Evolutionary conservation across 1,140 invertebrate species (phyloP).

Genomic region (Arion vulgaris): DNA sequence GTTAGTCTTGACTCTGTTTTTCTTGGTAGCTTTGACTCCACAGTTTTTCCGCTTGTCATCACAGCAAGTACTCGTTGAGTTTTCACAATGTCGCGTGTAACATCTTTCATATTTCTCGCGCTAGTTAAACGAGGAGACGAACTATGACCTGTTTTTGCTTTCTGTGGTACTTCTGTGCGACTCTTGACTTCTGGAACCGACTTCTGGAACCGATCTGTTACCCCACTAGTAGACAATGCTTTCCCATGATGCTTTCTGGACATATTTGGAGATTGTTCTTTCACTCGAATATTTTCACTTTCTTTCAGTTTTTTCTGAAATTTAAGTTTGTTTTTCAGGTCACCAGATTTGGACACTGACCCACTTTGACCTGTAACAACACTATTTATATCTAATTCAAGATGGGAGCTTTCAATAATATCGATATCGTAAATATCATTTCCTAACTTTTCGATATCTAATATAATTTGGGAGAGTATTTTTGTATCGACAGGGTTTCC

Average conservation of each 20-base stretch:
- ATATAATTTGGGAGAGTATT: no score
- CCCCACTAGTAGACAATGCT: background rate
- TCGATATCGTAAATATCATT: background rate
- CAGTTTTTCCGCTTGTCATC: background rate
- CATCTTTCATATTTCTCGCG: background rate
- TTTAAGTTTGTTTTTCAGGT: background rate
- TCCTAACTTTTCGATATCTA: background rate
- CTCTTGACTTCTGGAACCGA: background rate
- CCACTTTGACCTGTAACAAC: background rate
- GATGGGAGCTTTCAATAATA: background rate
- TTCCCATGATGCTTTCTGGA: background rate
- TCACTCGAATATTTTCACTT: background rate
- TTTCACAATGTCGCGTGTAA: background rate
- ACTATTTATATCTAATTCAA: background rate
- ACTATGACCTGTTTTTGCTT: background rate
- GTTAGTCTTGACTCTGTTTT: background rate
- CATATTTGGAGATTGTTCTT: background rate
- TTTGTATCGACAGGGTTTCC: background rate
- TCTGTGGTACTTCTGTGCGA: background rate
- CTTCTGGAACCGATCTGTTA: background rate
- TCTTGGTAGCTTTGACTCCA: background rate
- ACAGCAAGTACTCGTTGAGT: no score
- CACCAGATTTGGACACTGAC: background rate
- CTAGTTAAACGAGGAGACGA: background rate
- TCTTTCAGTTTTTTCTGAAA: conserved; percentile 13